phyloP scores from a whole-genome alignment of 37 sponge, comb jelly and placozoan species.

The Corticium candelabrum region DNA sequence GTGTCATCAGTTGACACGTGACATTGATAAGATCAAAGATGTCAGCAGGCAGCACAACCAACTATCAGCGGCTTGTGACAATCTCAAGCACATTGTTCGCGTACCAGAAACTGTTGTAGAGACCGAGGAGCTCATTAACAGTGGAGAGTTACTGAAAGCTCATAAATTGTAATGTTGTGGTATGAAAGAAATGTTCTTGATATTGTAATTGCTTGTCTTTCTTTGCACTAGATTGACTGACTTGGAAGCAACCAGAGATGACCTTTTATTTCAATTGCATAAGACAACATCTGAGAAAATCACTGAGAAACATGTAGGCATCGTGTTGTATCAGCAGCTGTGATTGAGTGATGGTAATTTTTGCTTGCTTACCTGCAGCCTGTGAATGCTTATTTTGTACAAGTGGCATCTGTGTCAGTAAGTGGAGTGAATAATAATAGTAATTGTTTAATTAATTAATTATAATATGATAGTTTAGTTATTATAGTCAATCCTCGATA shows the following conservation, averaged over 20 bases:
- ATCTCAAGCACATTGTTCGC: conserved; percentile 10
- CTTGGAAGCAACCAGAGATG: conserved; percentile 31
- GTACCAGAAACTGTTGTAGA: neutral
- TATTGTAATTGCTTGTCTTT: neutral
- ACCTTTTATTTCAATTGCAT: conserved; percentile 76
- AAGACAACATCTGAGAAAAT: conserved; percentile 28
- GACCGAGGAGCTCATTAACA: neutral
- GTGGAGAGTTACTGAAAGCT: neutral
- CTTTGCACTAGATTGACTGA: neutral
- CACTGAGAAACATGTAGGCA: neutral
- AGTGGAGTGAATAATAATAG: too few species aligned
- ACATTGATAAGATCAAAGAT: neutral
- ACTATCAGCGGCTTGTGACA: conserved; percentile 2
- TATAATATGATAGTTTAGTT: too few species aligned
- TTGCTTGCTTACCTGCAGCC: too few species aligned
- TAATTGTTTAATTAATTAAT: too few species aligned
- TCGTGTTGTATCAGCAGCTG: too few species aligned
- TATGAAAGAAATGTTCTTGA: neutral
- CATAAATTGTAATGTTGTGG: neutral
- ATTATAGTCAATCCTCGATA: too few species aligned
- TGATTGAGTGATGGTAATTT: too few species aligned
- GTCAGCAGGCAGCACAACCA: neutral
- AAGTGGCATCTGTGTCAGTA: neutral
- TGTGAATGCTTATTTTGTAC: neutral
- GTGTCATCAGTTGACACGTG: neutral